phyloP scores from a whole-genome alignment of 2,797 vertebrate genomes.

The Sebastolobus altivelis region DNA sequence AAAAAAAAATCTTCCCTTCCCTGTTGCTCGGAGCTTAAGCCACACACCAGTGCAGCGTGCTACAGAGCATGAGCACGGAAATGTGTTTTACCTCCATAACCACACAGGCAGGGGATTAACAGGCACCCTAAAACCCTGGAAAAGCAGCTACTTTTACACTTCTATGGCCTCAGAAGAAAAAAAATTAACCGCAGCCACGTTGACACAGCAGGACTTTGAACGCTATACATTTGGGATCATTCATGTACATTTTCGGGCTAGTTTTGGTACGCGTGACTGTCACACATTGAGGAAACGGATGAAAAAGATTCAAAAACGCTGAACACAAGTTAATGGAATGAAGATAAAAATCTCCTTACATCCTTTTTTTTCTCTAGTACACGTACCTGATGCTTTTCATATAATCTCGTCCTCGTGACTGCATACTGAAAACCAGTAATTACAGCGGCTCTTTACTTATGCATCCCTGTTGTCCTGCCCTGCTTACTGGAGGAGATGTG shows the following conservation, averaged over 20 bases:
- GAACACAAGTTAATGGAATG: slow-evolving; percentile 12
- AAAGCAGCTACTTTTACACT: slow-evolving; percentile 76
- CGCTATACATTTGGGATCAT: slow-evolving; percentile 25
- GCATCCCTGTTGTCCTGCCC: slow-evolving; percentile 73
- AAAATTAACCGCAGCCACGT: slow-evolving; percentile 48
- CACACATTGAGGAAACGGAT: slow-evolving; percentile 15
- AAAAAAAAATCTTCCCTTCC: slow-evolving; percentile 70
- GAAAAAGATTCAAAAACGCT: slow-evolving; percentile 3
- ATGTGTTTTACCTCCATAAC: slow-evolving; percentile 83
- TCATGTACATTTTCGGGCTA: slow-evolving; percentile 29
- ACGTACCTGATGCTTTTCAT: slow-evolving; percentile 31
- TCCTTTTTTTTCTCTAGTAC: neutral
- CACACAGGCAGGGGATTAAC: slow-evolving; percentile 82
- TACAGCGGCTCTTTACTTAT: slow-evolving; percentile 72
- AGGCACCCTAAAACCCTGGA: slow-evolving; percentile 73
- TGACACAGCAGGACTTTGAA: slow-evolving; percentile 59
- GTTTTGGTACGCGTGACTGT: slow-evolving; percentile 3
- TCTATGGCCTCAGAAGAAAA: slow-evolving; percentile 53
- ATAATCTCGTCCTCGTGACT: slow-evolving; percentile 51
- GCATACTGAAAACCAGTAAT: slow-evolving; percentile 72
- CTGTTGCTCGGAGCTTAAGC: slow-evolving; percentile 82
- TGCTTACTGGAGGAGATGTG: slow-evolving; percentile 67
- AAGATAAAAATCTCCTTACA: slow-evolving; percentile 33
- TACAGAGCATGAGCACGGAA: slow-evolving; percentile 79
- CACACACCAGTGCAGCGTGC: slow-evolving; percentile 77